Evolutionary conservation across 2,888 invertebrate species (phyloP).

Genomic region (Helicoverpa assulta): DNA sequence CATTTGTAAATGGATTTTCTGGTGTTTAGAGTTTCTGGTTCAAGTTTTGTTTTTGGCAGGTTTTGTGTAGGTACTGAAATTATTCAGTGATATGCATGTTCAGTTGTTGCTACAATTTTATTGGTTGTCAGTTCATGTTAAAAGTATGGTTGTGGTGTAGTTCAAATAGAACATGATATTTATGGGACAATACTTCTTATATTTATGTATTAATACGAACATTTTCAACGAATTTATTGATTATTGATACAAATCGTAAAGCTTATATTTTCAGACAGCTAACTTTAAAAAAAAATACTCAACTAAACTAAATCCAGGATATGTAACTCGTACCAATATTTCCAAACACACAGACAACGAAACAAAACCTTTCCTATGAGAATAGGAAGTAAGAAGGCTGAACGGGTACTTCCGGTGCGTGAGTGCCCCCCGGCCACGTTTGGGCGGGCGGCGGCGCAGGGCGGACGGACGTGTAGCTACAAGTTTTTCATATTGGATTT

Average conservation of each 20-base stretch:
- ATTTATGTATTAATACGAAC: too few relatives aligned
- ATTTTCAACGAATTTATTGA: too few relatives aligned
- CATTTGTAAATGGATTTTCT: conserved; percentile 49
- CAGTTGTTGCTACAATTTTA: too few relatives aligned
- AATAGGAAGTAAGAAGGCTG: conserved; percentile 73
- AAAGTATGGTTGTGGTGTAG: too few relatives aligned
- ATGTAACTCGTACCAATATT: conserved; percentile 52
- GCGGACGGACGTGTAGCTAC: conserved; percentile 66
- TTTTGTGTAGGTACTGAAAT: too few relatives aligned
- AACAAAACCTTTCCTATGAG: conserved; percentile 59
- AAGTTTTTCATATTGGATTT: conserved; percentile 67
- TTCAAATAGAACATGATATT: too few relatives aligned
- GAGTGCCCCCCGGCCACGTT: conserved; percentile 67
- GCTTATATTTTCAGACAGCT: too few relatives aligned
- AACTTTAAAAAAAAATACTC: too few relatives aligned
- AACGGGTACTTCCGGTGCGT: conserved; percentile 77
- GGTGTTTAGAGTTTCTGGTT: conserved; percentile 5
- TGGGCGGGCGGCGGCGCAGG: conserved; percentile 63
- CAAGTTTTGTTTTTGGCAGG: not conserved
- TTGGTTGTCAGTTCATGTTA: too few relatives aligned
- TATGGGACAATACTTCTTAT: too few relatives aligned
- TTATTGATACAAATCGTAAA: too few relatives aligned
- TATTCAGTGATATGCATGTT: too few relatives aligned
- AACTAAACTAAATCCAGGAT: conserved; percentile 34
- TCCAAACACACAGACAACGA: conserved; percentile 48